A percentile compares a stretch with the other conserved stretches of the same genome.
These are phyloP conservation scores for Lithophane semibrunnea DNA, from an alignment of 2,888 invertebrate species.

Conservation along the genomic window DNA sequence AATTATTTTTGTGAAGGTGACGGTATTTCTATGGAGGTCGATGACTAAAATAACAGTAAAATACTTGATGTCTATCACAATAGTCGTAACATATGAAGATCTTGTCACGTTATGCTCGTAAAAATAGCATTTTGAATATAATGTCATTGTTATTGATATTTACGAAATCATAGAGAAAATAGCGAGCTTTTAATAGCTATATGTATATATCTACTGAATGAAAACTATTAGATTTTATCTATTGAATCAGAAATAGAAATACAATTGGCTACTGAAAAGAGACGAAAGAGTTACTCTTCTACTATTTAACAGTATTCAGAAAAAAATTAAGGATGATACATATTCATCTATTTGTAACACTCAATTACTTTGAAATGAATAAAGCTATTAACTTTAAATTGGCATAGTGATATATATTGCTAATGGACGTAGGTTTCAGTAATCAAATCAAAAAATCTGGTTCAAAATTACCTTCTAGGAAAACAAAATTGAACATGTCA, in stretches of 20 bases:
- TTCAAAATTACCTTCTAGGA: conserved; percentile 21
- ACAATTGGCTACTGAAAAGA: background rate
- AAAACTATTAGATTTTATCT: conserved; percentile 31
- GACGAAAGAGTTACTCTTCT: background rate
- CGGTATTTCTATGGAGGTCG: conserved; percentile 57
- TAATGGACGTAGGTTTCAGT: conserved; percentile 44
- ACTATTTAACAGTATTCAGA: background rate
- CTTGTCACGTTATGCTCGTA: conserved; percentile 63
- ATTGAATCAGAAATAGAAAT: background rate
- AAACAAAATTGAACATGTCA: conserved; percentile 41
- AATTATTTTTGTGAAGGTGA: conserved; percentile 54
- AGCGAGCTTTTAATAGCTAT: conserved; percentile 16
- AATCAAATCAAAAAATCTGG: conserved; percentile 31
- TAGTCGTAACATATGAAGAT: conserved; percentile 56
- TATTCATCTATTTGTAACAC: conserved; percentile 41
- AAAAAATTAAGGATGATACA: conserved; percentile 18
- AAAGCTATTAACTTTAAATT: conserved; percentile 58
- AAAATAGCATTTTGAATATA: conserved; percentile 50
- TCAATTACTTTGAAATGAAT: conserved; percentile 51
- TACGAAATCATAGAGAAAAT: conserved; percentile 37
- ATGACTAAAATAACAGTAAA: conserved; percentile 61
- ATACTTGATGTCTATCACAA: conserved; percentile 55
- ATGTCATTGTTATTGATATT: conserved; percentile 54
- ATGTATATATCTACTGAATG: background rate
- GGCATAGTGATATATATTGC: conserved; percentile 46